Conservation (phyloP, 2,888 invertebrate genomes). For the Cremastinae sp. region DNA sequence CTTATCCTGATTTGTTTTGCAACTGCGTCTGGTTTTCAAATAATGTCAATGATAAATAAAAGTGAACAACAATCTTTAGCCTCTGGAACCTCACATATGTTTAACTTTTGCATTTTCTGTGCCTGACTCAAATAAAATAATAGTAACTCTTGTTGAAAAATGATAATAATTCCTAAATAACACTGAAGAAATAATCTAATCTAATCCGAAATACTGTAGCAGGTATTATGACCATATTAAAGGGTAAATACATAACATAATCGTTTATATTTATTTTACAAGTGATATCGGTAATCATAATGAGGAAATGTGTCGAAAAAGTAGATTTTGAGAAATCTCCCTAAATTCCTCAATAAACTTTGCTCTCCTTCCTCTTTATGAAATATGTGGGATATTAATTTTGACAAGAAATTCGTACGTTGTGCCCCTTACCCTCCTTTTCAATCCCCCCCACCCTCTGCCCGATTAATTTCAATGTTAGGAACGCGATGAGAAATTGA, state of each 20-base stretch:
- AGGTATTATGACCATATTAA: slow-evolving; percentile 78
- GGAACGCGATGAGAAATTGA: slow-evolving; percentile 6
- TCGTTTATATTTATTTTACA: slow-evolving; percentile 59
- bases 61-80: slow-evolving; percentile 7
- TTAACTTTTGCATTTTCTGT: slow-evolving; percentile 29
- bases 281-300: slow-evolving; percentile 64
- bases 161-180: slow-evolving; percentile 61
- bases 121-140: slow-evolving; percentile 28
- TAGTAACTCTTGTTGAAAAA: slow-evolving; percentile 48
- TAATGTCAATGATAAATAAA: background rate
- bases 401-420: background rate
- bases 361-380: slow-evolving; percentile 25
- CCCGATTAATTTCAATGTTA: slow-evolving; percentile 24
- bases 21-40: background rate
- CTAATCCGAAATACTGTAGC: slow-evolving; percentile 80
- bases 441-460: background rate
- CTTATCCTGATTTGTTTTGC: background rate
- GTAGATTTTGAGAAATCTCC: slow-evolving; percentile 16
- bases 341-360: background rate
- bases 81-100: slow-evolving; percentile 58
- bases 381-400: slow-evolving; percentile 43
- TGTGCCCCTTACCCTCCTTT: slow-evolving; percentile 25
- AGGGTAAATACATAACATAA: slow-evolving; percentile 67
- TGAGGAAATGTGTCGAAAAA: slow-evolving; percentile 39
- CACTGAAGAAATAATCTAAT: slow-evolving; percentile 73